These are phyloP conservation scores for Heliconius melpomene DNA, from an alignment of 1,140 invertebrate genomes.

Conservation along the genomic window DNA sequence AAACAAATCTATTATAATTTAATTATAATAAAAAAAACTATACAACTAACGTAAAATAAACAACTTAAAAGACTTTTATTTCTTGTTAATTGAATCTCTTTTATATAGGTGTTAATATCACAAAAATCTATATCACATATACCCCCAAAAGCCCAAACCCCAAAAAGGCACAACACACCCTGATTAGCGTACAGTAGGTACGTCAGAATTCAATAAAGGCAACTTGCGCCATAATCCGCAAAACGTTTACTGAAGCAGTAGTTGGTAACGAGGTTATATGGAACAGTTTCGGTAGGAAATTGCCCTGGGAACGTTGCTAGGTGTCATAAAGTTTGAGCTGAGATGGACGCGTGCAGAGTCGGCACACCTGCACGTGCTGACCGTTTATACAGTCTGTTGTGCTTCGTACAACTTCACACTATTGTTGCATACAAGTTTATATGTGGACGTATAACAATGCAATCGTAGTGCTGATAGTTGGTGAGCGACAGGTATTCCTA, in stretches of 20 bases:
- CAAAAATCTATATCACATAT: not conserved
- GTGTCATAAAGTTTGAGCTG: constrained; percentile 70
- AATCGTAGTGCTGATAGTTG: not conserved
- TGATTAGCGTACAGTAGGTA: constrained; percentile 27
- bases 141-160: not conserved
- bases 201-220: constrained; percentile 62
- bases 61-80: not conserved
- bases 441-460: constrained; percentile 18
- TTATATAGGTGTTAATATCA: not conserved
- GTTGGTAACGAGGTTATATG: constrained; percentile 70
- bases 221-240: constrained; percentile 58
- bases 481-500: constrained; percentile 19
- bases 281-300: constrained; percentile 64
- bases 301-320: constrained; percentile 60
- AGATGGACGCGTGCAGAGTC: constrained; percentile 57
- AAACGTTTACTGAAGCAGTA: constrained; percentile 56
- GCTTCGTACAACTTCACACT: constrained; percentile 43
- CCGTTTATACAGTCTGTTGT: constrained; percentile 43
- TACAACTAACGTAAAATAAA: no score
- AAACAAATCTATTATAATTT: no score
- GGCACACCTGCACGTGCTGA: constrained; percentile 57
- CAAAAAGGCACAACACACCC: not conserved
- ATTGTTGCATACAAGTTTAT: constrained; percentile 26
- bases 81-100: not conserved
- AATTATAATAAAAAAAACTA: no score